A percentile compares a stretch with the other conserved stretches of the same genome.
Conservation (phyloP, 2,888 invertebrate genomes). For the Elmis aenea region DNA sequence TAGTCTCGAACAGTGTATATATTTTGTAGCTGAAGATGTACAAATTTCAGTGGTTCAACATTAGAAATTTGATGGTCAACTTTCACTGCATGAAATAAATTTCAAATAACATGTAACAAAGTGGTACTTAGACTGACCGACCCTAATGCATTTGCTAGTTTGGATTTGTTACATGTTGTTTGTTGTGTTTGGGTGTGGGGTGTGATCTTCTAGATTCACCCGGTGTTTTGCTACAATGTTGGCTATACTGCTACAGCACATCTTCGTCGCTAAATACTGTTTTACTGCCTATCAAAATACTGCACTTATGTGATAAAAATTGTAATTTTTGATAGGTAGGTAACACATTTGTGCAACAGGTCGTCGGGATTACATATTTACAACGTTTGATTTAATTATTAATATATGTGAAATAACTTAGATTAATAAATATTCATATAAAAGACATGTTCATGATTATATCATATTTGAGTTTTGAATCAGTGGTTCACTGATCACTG, state of each 20-base stretch:
- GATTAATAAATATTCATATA: conserved; percentile 36
- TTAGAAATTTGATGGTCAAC: conserved; percentile 46
- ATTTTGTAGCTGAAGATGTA: conserved; percentile 32
- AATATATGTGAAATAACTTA: conserved; percentile 45
- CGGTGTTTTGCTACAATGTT: conserved; percentile 48
- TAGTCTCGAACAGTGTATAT: too few species aligned
- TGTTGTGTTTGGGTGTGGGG: conserved; percentile 46
- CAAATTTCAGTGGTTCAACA: conserved; percentile 47
- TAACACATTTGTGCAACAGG: conserved; percentile 36
- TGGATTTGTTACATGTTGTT: conserved; percentile 41
- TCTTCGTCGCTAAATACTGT: conserved; percentile 42
- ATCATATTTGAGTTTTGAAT: too few species aligned
- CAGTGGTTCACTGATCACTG: too few species aligned
- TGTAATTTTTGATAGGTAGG: conserved; percentile 34
- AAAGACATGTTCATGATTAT: conserved; percentile 21
- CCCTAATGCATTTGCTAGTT: too few species aligned
- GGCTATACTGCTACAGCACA: conserved; percentile 47
- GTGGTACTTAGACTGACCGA: neutral
- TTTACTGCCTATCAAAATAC: conserved; percentile 34
- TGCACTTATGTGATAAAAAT: neutral
- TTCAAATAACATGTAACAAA: conserved; percentile 39
- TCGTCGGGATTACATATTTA: conserved; percentile 40
- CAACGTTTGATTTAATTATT: conserved; percentile 38
- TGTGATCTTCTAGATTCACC: conserved; percentile 46
- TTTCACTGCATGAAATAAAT: conserved; percentile 42